Evolutionary conservation across 1,140 invertebrate species (phyloP).

Genomic region (Araneus ventricosus): DNA sequence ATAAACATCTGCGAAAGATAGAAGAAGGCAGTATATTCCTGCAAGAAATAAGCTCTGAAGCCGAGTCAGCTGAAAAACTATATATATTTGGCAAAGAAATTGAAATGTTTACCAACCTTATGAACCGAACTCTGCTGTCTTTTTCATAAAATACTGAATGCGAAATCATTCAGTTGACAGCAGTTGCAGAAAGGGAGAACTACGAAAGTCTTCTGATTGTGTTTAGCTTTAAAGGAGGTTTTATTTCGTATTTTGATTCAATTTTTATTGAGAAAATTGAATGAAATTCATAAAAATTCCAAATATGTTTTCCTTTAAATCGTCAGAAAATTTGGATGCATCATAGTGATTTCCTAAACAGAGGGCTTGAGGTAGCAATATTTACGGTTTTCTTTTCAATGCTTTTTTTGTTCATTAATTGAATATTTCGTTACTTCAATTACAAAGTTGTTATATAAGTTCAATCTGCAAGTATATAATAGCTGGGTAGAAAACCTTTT

Average conservation of each 20-base stretch:
- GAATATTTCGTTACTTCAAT: too few relatives aligned
- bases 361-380: too few relatives aligned
- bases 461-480: too few relatives aligned
- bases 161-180: not conserved
- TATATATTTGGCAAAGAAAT: not conserved
- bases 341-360: too few relatives aligned
- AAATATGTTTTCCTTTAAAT: too few relatives aligned
- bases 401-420: too few relatives aligned
- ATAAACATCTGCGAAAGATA: not conserved
- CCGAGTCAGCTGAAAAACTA: not conserved
- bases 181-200: not conserved
- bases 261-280: not conserved
- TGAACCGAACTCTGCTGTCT: not conserved
- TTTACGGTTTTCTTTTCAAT: too few relatives aligned
- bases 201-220: not conserved
- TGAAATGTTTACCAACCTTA: conserved; percentile 9
- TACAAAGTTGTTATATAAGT: too few relatives aligned
- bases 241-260: not conserved
- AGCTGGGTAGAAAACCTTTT: too few relatives aligned
- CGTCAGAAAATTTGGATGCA: too few relatives aligned
- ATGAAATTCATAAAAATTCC: not conserved
- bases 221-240: not conserved
- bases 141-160: not conserved
- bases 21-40: not conserved
- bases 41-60: not conserved